A percentile compares a stretch with the other conserved stretches of the same genome.
Conservation (phyloP, 2,888 invertebrate genomes). For the Corbicula japonica region DNA sequence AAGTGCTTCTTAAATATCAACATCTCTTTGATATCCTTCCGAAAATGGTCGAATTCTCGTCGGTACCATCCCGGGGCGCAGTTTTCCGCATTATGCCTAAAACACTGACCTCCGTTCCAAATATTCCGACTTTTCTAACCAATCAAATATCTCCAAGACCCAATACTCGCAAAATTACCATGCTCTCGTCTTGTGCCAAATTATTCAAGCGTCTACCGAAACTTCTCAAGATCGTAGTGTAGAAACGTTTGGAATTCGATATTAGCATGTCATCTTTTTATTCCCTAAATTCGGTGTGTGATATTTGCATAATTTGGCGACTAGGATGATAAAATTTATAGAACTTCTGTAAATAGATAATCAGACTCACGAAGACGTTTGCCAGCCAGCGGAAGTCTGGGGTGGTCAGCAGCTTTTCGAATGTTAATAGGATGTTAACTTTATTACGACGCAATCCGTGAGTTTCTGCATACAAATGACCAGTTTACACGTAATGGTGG, state of each 20-base stretch:
- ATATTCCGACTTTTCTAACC: conserved; percentile 44
- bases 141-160: conserved; percentile 47
- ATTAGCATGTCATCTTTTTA: conserved; percentile 56
- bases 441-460: conserved; percentile 23
- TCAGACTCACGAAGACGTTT: conserved; percentile 35
- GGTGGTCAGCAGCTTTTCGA: conserved; percentile 43
- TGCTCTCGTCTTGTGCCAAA: conserved; percentile 39
- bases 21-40: too few species aligned
- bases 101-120: conserved; percentile 52
- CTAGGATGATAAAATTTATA: conserved; percentile 54
- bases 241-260: conserved; percentile 62
- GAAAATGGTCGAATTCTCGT: conserved; percentile 25
- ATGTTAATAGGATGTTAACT: conserved; percentile 35
- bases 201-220: conserved; percentile 48
- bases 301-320: conserved; percentile 62
- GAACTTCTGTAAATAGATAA: conserved; percentile 58
- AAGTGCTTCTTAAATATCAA: too few species aligned
- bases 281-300: conserved; percentile 52
- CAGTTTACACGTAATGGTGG: conserved; percentile 1
- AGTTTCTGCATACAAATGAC: conserved; percentile 32
- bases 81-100: conserved; percentile 44
- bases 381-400: conserved; percentile 41
- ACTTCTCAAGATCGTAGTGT: conserved; percentile 36
- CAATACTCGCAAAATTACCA: conserved; percentile 52
- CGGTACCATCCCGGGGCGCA: conserved; percentile 29